These are phyloP conservation scores for Torymus auratus DNA, from an alignment of 2,888 invertebrate genomes.

Conservation along the genomic window DNA sequence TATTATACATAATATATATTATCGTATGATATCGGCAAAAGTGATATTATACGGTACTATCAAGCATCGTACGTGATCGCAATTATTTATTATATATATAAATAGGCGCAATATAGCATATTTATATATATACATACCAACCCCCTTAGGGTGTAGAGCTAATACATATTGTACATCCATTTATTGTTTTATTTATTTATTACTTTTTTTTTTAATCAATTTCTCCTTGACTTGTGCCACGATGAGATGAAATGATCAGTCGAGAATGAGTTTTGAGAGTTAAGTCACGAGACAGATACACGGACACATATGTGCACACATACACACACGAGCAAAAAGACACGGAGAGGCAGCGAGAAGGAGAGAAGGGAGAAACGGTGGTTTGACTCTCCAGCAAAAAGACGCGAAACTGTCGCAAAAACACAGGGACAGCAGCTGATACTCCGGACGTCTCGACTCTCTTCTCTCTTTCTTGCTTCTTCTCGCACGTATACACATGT, in stretches of 20 bases:
- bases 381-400: background rate
- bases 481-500: slow-evolving; percentile 3
- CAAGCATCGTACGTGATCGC: slow-evolving; percentile 59
- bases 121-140: slow-evolving; percentile 12
- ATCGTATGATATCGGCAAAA: background rate
- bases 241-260: slow-evolving; percentile 61
- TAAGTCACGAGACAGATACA: background rate
- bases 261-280: slow-evolving; percentile 26
- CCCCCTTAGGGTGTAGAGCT: slow-evolving; percentile 48
- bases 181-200: background rate
- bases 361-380: slow-evolving; percentile 25
- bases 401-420: slow-evolving; percentile 22
- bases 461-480: slow-evolving; percentile 15
- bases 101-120: slow-evolving; percentile 50
- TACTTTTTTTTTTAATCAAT: slow-evolving; percentile 41
- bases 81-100: slow-evolving; percentile 53
- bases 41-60: slow-evolving; percentile 7
- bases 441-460: slow-evolving; percentile 19
- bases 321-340: background rate
- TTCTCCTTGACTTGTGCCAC: slow-evolving; percentile 52
- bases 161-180: slow-evolving; percentile 24
- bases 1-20: background rate
- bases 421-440: slow-evolving; percentile 16
- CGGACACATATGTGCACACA: slow-evolving; percentile 30
- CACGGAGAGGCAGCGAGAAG: slow-evolving; percentile 1